These are phyloP conservation scores for Festucalex cinctus DNA, from an alignment of 2,113 vertebrate species.

Conservation along the genomic window DNA sequence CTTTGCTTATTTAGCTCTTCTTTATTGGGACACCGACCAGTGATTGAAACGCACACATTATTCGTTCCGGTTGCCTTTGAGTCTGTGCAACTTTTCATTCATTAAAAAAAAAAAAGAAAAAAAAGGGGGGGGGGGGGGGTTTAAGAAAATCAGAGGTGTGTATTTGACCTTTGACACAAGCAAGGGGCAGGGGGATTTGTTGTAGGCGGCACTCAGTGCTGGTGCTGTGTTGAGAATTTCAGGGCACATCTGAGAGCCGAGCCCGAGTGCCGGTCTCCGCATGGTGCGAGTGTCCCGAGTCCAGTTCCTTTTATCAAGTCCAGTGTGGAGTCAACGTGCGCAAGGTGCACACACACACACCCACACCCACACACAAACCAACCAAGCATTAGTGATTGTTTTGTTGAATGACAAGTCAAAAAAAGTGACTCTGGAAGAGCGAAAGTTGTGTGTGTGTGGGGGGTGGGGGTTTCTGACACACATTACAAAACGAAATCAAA, in stretches of 20 bases:
- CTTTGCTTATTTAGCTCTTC: constrained; percentile 45
- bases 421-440: constrained; percentile 63
- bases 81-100: constrained; percentile 33
- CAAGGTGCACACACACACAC: too few relatives aligned
- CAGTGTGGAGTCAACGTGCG: constrained; percentile 67
- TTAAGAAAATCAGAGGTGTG: neutral
- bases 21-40: constrained; percentile 15
- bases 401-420: constrained; percentile 60
- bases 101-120: constrained; percentile 14
- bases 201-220: constrained; percentile 54
- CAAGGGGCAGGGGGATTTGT: constrained; percentile 53
- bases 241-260: constrained; percentile 45
- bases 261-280: constrained; percentile 17
- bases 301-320: constrained; percentile 60
- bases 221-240: constrained; percentile 48
- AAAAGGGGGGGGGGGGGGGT: neutral
- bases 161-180: constrained; percentile 53
- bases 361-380: constrained; percentile 43
- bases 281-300: constrained; percentile 10
- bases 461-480: constrained; percentile 24
- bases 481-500: neutral
- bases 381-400: constrained; percentile 74
- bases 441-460: too few relatives aligned
- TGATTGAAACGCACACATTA: constrained; percentile 50
- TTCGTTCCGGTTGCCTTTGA: constrained; percentile 55